Evolutionary conservation across 2,888 invertebrate genomes (phyloP).

Genomic region (Teleiodes luculella): DNA sequence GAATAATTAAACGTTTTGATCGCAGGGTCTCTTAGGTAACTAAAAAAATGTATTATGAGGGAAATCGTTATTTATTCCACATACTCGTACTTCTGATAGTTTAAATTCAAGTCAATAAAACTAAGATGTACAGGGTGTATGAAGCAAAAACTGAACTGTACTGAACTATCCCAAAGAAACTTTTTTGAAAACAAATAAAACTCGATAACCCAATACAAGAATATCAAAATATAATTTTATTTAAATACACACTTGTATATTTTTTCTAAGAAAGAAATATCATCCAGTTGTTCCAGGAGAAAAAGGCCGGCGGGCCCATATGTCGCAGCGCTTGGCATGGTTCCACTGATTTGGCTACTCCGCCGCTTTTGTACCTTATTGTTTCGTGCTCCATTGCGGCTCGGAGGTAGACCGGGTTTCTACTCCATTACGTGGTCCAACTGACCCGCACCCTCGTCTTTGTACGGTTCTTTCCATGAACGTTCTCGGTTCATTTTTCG

Average conservation of each 20-base stretch:
- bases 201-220: too few species aligned
- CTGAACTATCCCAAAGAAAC: too few species aligned
- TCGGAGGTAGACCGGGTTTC: conserved; percentile 6
- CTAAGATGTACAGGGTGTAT: too few species aligned
- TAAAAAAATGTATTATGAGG: too few species aligned
- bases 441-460: not conserved
- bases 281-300: conserved; percentile 23
- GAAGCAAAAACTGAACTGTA: too few species aligned
- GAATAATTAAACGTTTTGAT: too few species aligned
- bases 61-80: too few species aligned
- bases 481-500: not conserved
- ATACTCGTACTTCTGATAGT: too few species aligned
- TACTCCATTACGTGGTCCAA: conserved; percentile 6
- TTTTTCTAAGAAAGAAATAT: not conserved
- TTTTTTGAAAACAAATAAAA: too few species aligned
- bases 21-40: too few species aligned
- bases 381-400: conserved; percentile 7
- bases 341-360: conserved; percentile 53
- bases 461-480: too few species aligned
- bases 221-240: not conserved
- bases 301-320: conserved; percentile 42
- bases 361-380: conserved; percentile 17
- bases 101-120: too few species aligned
- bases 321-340: conserved; percentile 53
- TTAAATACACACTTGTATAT: not conserved